phyloP scores from a whole-genome alignment of 37 sponge, comb jelly and placozoan genomes.

The Chondrilla cf. caribensis region DNA sequence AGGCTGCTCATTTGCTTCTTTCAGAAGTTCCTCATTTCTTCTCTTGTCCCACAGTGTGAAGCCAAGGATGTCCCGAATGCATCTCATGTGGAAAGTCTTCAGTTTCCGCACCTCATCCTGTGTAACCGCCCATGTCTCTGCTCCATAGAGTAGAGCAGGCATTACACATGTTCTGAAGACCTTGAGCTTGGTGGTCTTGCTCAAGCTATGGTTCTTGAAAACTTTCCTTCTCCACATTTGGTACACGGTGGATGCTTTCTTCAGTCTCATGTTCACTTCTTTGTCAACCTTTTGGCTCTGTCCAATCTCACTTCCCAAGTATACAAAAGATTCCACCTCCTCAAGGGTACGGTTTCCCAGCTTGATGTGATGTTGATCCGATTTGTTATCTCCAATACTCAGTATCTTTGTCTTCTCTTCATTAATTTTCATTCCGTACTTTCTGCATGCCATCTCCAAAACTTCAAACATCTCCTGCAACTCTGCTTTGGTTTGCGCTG shows the following conservation, averaged over 20 bases:
- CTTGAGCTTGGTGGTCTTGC: slow-evolving; percentile 18
- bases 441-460: background rate
- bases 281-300: background rate
- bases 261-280: slow-evolving; percentile 1
- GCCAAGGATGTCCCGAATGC: background rate
- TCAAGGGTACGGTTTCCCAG: background rate
- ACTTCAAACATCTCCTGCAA: slow-evolving; percentile 12
- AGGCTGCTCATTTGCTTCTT: slow-evolving; percentile 12
- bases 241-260: slow-evolving; percentile 15
- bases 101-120: background rate
- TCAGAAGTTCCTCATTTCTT: slow-evolving; percentile 3
- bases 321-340: background rate
- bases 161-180: background rate
- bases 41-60: slow-evolving; percentile 10
- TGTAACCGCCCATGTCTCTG: slow-evolving; percentile 21
- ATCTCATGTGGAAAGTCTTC: background rate
- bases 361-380: background rate
- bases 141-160: slow-evolving; percentile 4
- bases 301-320: background rate
- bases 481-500: slow-evolving; percentile 8
- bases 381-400: slow-evolving; percentile 5
- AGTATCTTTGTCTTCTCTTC: slow-evolving; percentile 7
- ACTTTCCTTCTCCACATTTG: slow-evolving; percentile 12
- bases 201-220: background rate
- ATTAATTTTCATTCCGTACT: slow-evolving; percentile 7